A percentile compares a stretch with the other conserved stretches of the same genome.
phyloP scores from a whole-genome alignment of 1,140 invertebrate genomes.

The Meloidogyne hapla region DNA sequence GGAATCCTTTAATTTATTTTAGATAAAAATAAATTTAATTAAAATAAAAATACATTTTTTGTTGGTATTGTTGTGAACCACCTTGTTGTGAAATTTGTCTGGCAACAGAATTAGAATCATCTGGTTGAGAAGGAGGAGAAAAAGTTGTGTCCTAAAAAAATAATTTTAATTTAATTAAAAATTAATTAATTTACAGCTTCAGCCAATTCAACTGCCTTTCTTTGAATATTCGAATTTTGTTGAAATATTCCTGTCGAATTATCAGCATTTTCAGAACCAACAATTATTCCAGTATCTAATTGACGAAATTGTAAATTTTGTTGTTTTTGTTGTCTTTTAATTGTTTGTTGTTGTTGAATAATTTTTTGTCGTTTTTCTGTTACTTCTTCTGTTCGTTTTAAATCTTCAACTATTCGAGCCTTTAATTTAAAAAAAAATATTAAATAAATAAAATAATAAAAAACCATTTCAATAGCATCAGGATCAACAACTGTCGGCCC shows the following conservation, averaged over 20 bases:
- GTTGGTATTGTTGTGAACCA: constrained; percentile 8
- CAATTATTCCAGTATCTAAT: not conserved
- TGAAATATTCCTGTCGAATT: not conserved
- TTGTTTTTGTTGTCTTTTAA: constrained; percentile 7
- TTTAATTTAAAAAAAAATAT: not conserved
- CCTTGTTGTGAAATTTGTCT: constrained; percentile 7
- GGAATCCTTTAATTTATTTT: not conserved
- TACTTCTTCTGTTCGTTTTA: constrained; percentile 20
- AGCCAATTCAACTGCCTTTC: constrained; percentile 23
- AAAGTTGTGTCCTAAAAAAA: constrained; percentile 7
- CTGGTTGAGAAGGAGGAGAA: constrained; percentile 21
- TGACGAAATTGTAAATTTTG: constrained; percentile 7
- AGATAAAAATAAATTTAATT: not conserved
- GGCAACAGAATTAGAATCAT: constrained; percentile 7
- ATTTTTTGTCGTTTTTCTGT: constrained; percentile 14
- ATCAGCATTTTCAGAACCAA: not conserved
- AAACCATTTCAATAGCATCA: too few species aligned
- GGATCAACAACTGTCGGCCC: too few species aligned
- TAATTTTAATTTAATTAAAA: not conserved
- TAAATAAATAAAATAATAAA: too few species aligned
- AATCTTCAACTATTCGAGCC: constrained; percentile 28
- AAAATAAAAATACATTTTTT: not conserved
- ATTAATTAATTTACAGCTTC: constrained; percentile 15
- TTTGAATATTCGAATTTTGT: not conserved
- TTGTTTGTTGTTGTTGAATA: constrained; percentile 17